Evolutionary conservation across 2,888 invertebrate species (phyloP).

Genomic region (Girardia tigrina): DNA sequence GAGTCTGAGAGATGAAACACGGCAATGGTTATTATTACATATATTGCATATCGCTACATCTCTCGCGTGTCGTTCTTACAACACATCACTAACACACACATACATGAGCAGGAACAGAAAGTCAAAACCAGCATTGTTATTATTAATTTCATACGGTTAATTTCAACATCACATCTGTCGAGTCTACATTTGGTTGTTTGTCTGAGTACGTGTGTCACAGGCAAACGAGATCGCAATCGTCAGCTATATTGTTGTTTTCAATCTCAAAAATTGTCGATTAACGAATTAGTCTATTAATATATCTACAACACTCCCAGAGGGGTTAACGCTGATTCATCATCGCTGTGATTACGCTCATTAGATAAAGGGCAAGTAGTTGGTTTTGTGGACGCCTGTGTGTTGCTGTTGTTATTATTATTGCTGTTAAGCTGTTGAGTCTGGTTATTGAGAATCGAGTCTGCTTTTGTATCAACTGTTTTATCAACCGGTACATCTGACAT

Average conservation of each 20-base stretch:
- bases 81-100: too few relatives aligned
- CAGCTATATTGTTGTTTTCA: slow-evolving; percentile 2
- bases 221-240: slow-evolving; percentile 15
- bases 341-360: slow-evolving; percentile 23
- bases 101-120: slow-evolving; percentile 20
- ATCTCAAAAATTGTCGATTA: slow-evolving; percentile 17
- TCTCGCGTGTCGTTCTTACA: not conserved
- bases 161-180: not conserved
- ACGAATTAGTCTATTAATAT: slow-evolving; percentile 23
- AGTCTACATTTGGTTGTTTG: not conserved
- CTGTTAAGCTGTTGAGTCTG: slow-evolving; percentile 13
- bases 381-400: not conserved
- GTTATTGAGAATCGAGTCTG: not conserved
- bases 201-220: not conserved
- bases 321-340: slow-evolving; percentile 23
- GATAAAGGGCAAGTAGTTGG: slow-evolving; percentile 16
- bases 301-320: slow-evolving; percentile 23
- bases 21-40: not conserved
- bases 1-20: not conserved
- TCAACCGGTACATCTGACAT: not conserved
- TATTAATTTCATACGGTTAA: too few relatives aligned
- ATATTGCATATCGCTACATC: slow-evolving; percentile 16
- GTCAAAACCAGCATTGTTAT: not conserved
- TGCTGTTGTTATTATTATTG: too few relatives aligned
- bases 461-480: not conserved